Base-by-base conservation (phyloP, 2,888 invertebrate genomes). In the Chrysotoxum bicinctum region DNA sequence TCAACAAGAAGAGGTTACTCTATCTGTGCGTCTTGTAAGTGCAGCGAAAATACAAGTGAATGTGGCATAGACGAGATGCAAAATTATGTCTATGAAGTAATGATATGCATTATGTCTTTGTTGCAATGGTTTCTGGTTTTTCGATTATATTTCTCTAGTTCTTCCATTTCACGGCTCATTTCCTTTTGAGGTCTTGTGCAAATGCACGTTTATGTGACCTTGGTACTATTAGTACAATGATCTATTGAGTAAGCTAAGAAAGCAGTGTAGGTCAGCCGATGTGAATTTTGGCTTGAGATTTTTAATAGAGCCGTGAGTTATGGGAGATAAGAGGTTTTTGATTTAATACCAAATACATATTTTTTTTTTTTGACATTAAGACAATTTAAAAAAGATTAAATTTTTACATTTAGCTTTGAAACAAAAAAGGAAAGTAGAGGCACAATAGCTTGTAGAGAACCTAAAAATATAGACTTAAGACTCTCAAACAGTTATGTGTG, bases 121-220 rank as follows among this genome's bases (percentile, higher is more conserved):
- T 37, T 62, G 76, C 23, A 58, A 21, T 64, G 19, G 48, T 37
- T 40, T 52, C 35, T 19, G n/a, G 37, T 74, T 32, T 54, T 40
- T 35, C 40, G n/a, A 70, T 50, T 54, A 21, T 21, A 16, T 56
- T 60, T 19, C 32, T 14, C 30, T 12, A 45, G 26, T 54, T 77
- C 30, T 60, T 32, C 30, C 26, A 72, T 82, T 83, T 83, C 73
- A 74, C 43, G 79, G 56, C 30, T 79, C 54, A 79, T 74, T 75
- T 68, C 8, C 10, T 68, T 73, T 69, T 74, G 45, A 32, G 73
- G 68, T 56, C 68, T 68, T 68, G n/a, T n/a, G 30, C 26, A 21
- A 70, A 16, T 54, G 40, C 32, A 19, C n/a, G 12, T 16, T 21
- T 56, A 9, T 45, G 43, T 78, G 74, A 74, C 74, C 74, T 84